Base-by-base conservation (phyloP, 2,797 vertebrate genomes). In the Girardinus metallicus region DNA sequence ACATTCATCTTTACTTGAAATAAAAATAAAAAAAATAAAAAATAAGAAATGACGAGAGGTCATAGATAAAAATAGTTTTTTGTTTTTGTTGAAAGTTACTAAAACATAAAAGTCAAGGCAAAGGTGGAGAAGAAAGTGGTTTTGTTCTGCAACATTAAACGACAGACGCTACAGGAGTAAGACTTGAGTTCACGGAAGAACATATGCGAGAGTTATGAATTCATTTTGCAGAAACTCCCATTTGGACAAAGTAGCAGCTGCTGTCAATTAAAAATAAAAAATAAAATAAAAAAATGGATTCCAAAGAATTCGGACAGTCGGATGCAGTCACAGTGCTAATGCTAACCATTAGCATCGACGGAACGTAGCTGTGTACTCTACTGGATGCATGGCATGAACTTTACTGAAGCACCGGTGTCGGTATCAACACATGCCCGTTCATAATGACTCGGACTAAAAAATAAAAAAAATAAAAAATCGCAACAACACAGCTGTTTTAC, bases 1-100 rank as follows among this genome's bases (percentile, higher is more conserved):
- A 23, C 68, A 60, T 73, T 53, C n/a, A 72, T 57, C 68, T 57
- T 57, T 16, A 46, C 68, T 44, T 71, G 10, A 44, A 44, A 71
- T 71, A 29, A 71, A 44, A 23, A 66, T 0, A 23, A 39, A 68
- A 9, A 3, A 55, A 55, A 13, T 9, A 23, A 39, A 68, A 36
- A 39, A 23, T 47, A 77, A 43, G 39, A 51, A 51, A 26, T 53
- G 47, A 21, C 1, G 18, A 57, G 3, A 44, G 39, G 71, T 15
- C 49, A 71, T 36, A 21, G 10, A 34, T 29, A 16, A 72, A 66
- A 46, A 57, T 72, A 23, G 21, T 26, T 11, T 21, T 34, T 41
- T 43, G 49, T 71, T 41, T 11, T 21, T 23, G 44, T 72, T 18
- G 21, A 39, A 64, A 68, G 10, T 39, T n/a, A 51, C 16, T 29